phyloP scores from a whole-genome alignment of 2,113 vertebrate genomes.

The Callopanchax toddi region DNA sequence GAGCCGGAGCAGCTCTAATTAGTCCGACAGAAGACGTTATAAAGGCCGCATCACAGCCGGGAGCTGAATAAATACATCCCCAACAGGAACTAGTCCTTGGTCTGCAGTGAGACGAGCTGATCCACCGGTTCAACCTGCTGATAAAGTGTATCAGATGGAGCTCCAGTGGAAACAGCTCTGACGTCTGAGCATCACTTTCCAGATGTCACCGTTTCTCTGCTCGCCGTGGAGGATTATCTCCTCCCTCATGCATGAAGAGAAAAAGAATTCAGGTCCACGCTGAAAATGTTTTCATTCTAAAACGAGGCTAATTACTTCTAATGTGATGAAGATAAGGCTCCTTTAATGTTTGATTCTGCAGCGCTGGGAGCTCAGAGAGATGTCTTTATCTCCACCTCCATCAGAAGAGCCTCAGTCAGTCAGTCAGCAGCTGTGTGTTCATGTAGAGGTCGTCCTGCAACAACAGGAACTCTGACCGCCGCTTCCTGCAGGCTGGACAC shows the following conservation, averaged over 20 bases:
- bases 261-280: slow-evolving; percentile 26
- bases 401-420: slow-evolving; percentile 85
- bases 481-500: not conserved
- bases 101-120: slow-evolving; percentile 65
- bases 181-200: slow-evolving; percentile 43
- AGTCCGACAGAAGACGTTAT: slow-evolving; percentile 62
- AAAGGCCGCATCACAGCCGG: slow-evolving; percentile 48
- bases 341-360: slow-evolving; percentile 80
- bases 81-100: no score
- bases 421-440: slow-evolving; percentile 33
- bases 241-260: slow-evolving; percentile 26
- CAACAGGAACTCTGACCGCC: not conserved
- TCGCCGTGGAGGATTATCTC: slow-evolving; percentile 32
- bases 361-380: slow-evolving; percentile 83
- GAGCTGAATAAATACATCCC: slow-evolving; percentile 61
- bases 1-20: slow-evolving; percentile 63
- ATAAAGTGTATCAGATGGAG: slow-evolving; percentile 65
- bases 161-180: slow-evolving; percentile 48
- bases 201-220: slow-evolving; percentile 31
- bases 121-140: slow-evolving; percentile 66
- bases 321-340: slow-evolving; percentile 23
- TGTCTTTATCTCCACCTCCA: slow-evolving; percentile 73
- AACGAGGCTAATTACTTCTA: slow-evolving; percentile 37
- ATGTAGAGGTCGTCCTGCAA: slow-evolving; percentile 14
- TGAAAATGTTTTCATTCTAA: slow-evolving; percentile 57